Evolutionary conservation across 2,888 invertebrate genomes (phyloP), one percentile per base, ranked within the genome.

Genomic region (Lasioglossum pauxillum): DNA sequence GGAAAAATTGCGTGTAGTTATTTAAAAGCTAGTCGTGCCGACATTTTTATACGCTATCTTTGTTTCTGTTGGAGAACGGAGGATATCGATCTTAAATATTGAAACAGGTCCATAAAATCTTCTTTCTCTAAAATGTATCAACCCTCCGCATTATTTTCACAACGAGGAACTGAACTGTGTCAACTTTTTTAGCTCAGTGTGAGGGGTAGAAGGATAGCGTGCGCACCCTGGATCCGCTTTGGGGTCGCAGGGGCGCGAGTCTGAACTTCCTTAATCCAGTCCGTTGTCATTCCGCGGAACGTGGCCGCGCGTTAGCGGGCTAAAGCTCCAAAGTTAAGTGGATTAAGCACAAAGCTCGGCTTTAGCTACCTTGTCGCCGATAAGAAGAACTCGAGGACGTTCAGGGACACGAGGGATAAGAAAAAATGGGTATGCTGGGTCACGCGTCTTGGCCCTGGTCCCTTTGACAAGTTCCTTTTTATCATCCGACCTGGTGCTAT

Each of bases 331-430:
- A 49, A 78, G 57, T 83, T 75, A 72, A 84, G 71, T 75, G 71
- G 83, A 83, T 84, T 75, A 83, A 83, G n/a, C 69, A 78, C 35
- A 75, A 75, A 72, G 49, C 78, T 64, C 60, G 60, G 75, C 60
- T 71, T 78, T 75, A 64, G 71, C 75, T 64, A 78, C 71, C 41
- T 75, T 44, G 78, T 78, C 78, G 78, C 5, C 14, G 84, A 84
- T 84, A 84, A 83, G 75, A 75, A 67, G 69, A 38, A 35, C 38
- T 69, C 35, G n/a, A 38, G 69, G 69, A 38, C 69, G n/a, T 35
- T 38, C 38, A n/a, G 38, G 41, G 69, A 23, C 41, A 23, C 38
- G 19, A 38, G 12, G 35, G 35, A 75, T 75, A 44, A 75, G n/a
- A 67, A 38, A 72, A 38, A 83, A 75, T 0, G 7, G n/a, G 46